Conservation (phyloP, 2,113 vertebrate species). For the Apus apus region DNA sequence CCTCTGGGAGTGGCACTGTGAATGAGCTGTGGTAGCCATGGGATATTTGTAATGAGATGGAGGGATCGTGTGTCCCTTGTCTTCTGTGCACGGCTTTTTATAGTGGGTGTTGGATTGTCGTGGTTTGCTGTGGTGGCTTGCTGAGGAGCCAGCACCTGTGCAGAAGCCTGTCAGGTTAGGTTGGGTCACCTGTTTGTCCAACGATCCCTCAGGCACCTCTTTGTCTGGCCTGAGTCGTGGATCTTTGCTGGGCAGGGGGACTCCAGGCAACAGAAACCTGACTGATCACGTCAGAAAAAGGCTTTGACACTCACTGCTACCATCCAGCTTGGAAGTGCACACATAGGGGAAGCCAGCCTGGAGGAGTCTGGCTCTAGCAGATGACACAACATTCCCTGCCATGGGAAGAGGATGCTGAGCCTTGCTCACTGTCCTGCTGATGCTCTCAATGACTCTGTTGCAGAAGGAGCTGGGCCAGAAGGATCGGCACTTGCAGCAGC, state of each 20-base stretch:
- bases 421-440: not conserved
- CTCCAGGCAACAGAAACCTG: not conserved
- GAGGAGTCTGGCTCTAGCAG: not conserved
- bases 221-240: not conserved
- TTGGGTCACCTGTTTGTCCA: not conserved
- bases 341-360: not conserved
- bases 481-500: constrained; percentile 89
- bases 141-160: not conserved
- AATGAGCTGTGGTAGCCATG: not conserved
- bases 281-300: not conserved
- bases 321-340: not conserved
- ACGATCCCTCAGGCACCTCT: not conserved
- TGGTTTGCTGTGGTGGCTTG: not conserved
- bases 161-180: not conserved
- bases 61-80: not conserved
- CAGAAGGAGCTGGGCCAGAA: constrained; percentile 94
- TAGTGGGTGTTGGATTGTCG: not conserved
- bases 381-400: not conserved
- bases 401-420: not conserved
- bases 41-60: not conserved
- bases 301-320: not conserved
- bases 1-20: not conserved
- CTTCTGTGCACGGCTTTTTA: not conserved
- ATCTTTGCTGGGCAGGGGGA: not conserved
- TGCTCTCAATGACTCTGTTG: not conserved